Evolutionary conservation across 2,113 vertebrate species (phyloP), one percentile per base, ranked within the genome.

Genomic region (Brachypodius melanocephalos): DNA sequence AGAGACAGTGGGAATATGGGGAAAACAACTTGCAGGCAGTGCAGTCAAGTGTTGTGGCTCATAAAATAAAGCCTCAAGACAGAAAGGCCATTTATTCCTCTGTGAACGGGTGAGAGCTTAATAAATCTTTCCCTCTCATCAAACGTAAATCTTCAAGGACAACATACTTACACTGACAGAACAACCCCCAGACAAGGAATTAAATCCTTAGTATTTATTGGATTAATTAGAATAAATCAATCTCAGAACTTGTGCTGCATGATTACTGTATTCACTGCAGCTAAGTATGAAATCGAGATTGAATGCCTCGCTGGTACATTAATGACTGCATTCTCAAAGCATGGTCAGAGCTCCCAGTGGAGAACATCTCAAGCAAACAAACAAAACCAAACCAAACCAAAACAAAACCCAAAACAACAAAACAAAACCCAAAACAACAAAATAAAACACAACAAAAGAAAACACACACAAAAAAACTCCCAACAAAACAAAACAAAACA

Each of bases 151-250:
- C 90, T 95, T 91, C 84, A 81, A 95, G 95, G 80, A 91, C 91
- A 95, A 94, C 81, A 86, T 29, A 72, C 67, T 96, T 93, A 92
- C 62, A 78, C 17, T 62, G 83, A 59, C 49, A 78, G 85, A 94
- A 95, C 92, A 96, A 93, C 73, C 79, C 36, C 38, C 73, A 89
- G 92, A 95, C 89, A 93, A 91, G 81, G 94, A 97, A 94, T 93
- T 94, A 96, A 92, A 88, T 78, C 85, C 73, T n/a, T 48, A 67
- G 65, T 85, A 92, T 93, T 96, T 97, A 93, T 93, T 93, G 88
- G 95, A 95, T 96, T 97, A 95, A 94, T 97, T 94, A 96, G 88
- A 94, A 95, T 91, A 96, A 95, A 94, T 97, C 91, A 96, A 93
- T 96, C 88, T 79, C 42, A 24, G 82, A 80, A 94, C 78, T 91